phyloP scores from a whole-genome alignment of 2,888 invertebrate genomes.

The Isotomurus palustris region DNA sequence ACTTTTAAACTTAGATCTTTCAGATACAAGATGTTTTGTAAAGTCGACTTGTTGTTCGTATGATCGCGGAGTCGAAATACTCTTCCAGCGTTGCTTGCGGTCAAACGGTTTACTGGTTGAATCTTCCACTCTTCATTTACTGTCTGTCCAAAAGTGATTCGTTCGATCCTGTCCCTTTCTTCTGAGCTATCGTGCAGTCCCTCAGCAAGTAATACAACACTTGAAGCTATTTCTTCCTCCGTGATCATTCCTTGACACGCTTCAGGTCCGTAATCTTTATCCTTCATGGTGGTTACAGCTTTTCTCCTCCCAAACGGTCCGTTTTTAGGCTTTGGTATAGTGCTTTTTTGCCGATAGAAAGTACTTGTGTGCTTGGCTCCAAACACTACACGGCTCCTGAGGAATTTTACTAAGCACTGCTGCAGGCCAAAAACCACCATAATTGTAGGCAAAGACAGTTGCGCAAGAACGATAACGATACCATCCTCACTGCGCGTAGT shows the following conservation, averaged over 20 bases:
- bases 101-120: background rate
- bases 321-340: background rate
- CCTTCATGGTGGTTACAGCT: background rate
- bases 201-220: background rate
- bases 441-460: background rate
- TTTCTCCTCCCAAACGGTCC: background rate
- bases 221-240: background rate
- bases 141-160: constrained; percentile 2
- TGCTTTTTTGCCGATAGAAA: background rate
- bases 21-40: constrained; percentile 6
- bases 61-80: background rate
- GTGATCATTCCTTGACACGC: background rate
- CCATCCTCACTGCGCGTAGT: constrained; percentile 4
- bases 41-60: constrained; percentile 43
- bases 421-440: background rate
- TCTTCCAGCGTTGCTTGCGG: constrained; percentile 3
- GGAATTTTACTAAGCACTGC: background rate
- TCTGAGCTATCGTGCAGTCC: background rate
- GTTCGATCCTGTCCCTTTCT: background rate
- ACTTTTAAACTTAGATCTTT: constrained; percentile 7
- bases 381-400: background rate
- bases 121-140: constrained; percentile 1
- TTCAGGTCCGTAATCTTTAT: background rate
- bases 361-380: background rate
- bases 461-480: background rate